Conservation (phyloP, 2,888 invertebrate species). For the Xestia xanthographa region DNA sequence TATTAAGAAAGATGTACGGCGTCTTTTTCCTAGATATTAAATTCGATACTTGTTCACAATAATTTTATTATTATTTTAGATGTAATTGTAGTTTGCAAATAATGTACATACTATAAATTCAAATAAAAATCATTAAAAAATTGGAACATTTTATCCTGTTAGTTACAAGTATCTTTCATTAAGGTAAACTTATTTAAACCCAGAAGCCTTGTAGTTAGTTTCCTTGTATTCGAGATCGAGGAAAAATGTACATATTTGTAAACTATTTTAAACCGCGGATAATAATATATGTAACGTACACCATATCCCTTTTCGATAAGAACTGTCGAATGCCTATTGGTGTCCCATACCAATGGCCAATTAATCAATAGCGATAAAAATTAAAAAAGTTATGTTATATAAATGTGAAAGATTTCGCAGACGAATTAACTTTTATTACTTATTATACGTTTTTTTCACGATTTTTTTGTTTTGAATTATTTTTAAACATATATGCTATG, state of each 20-base stretch:
- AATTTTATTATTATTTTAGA: no score
- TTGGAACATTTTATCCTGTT: conserved; percentile 46
- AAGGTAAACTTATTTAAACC: conserved; percentile 14
- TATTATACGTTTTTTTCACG: not conserved
- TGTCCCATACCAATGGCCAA: not conserved
- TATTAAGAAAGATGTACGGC: no score
- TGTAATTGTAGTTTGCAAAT: no score
- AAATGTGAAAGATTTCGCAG: not conserved
- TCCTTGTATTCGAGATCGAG: conserved; percentile 46
- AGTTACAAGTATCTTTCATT: conserved; percentile 41
- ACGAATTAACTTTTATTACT: not conserved
- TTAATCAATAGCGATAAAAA: not conserved
- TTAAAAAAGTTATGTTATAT: not conserved
- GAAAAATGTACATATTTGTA: conserved; percentile 37
- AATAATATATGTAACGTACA: not conserved
- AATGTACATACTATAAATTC: no score
- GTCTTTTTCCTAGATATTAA: no score
- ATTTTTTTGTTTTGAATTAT: not conserved
- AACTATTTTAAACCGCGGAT: conserved; percentile 25
- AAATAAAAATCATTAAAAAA: no score
- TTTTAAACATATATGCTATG: not conserved
- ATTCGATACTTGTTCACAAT: no score
- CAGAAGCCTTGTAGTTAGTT: conserved; percentile 17
- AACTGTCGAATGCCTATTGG: not conserved
- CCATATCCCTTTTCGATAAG: conserved; percentile 17